Evolutionary conservation across 2,888 invertebrate genomes (phyloP).

Genomic region (Gnatocerus cornutus): DNA sequence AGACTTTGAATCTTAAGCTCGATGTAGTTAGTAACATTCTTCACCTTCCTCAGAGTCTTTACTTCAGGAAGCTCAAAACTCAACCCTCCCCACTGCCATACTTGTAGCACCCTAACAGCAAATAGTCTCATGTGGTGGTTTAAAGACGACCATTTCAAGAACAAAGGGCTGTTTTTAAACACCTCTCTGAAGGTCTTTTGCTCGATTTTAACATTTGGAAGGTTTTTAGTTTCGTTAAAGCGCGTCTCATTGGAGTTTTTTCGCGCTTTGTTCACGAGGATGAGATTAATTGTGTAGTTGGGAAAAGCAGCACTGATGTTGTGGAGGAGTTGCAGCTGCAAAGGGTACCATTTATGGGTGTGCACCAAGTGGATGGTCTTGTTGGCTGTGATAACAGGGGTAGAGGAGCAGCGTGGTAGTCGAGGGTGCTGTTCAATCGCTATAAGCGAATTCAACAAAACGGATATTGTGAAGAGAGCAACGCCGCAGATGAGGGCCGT

Average conservation of each 20-base stretch:
- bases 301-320: conserved; percentile 65
- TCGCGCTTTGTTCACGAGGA: conserved; percentile 35
- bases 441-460: conserved; percentile 57
- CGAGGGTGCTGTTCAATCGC: conserved; percentile 50
- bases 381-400: conserved; percentile 57
- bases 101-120: conserved; percentile 72
- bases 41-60: conserved; percentile 31
- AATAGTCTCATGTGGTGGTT: conserved; percentile 71
- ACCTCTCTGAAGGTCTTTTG: conserved; percentile 69
- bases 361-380: conserved; percentile 67
- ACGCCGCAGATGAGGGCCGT: conserved; percentile 60
- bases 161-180: conserved; percentile 73
- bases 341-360: conserved; percentile 58
- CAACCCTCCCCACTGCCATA: conserved; percentile 76
- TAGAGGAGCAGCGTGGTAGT: conserved; percentile 58
- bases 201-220: conserved; percentile 71
- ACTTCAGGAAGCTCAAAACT: conserved; percentile 62
- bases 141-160: conserved; percentile 72
- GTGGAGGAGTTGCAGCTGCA: conserved; percentile 63
- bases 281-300: conserved; percentile 62
- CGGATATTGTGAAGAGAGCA: conserved; percentile 60
- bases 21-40: background rate
- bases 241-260: conserved; percentile 55
- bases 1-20: background rate
- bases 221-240: no score